Evolutionary conservation across 2,797 vertebrate species (phyloP).

Genomic region (Notoglanidium macrostoma): DNA sequence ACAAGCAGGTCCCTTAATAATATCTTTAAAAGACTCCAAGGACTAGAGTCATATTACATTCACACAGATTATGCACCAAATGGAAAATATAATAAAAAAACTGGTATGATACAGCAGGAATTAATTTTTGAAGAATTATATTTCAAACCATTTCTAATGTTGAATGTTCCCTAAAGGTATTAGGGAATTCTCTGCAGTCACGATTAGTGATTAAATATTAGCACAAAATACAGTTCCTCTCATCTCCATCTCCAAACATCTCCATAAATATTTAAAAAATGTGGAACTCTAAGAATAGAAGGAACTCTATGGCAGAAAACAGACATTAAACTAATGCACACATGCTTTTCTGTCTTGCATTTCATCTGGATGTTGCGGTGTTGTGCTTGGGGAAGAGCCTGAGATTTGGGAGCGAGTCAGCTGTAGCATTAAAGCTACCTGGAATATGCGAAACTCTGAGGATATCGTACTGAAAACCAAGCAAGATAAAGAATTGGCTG

Average conservation of each 20-base stretch:
- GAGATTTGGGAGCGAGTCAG: neutral
- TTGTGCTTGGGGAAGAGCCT: neutral
- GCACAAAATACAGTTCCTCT: neutral
- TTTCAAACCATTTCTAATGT: neutral
- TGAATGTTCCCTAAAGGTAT: neutral
- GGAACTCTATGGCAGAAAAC: neutral
- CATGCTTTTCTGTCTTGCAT: neutral
- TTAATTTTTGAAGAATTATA: neutral
- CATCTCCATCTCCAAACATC: neutral
- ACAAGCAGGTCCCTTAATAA: neutral
- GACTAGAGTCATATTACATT: neutral
- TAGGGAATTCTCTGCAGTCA: neutral
- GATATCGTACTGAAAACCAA: neutral
- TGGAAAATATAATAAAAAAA: neutral
- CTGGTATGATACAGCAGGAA: neutral
- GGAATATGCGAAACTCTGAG: neutral
- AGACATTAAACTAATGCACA: neutral
- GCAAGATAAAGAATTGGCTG: neutral
- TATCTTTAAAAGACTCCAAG: neutral
- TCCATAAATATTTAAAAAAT: no score
- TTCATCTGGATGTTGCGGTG: neutral
- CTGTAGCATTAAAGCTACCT: neutral
- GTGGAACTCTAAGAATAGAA: neutral
- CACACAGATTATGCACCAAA: neutral
- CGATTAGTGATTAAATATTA: neutral